Evolutionary conservation across 2,797 vertebrate genomes (phyloP).

Genomic region (Molossus alvarezi): DNA sequence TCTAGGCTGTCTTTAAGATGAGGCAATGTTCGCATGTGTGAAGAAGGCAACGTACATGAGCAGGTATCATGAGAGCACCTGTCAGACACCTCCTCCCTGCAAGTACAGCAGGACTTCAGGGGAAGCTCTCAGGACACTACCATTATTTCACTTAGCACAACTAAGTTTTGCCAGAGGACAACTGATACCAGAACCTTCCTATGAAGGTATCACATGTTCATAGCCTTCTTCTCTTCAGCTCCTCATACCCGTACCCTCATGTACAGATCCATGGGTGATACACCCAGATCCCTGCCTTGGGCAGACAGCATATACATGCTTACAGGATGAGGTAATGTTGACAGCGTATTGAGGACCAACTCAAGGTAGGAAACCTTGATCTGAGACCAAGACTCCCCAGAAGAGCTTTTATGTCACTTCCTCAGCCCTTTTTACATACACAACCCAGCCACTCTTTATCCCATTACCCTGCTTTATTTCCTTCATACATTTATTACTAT

Average conservation of each 20-base stretch:
- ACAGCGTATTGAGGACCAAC: neutral
- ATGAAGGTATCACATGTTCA: neutral
- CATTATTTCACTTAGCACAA: neutral
- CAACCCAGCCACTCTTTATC: neutral
- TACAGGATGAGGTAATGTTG: neutral
- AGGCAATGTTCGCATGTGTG: neutral
- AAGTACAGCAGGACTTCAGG: neutral
- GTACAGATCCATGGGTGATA: neutral
- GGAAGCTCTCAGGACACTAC: neutral
- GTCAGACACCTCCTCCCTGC: neutral
- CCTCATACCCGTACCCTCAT: neutral
- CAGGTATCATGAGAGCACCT: neutral
- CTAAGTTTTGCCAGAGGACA: slow-evolving; percentile 52
- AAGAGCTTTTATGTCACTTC: neutral
- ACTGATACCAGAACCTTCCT: slow-evolving; percentile 30
- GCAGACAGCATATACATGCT: neutral
- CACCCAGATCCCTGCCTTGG: neutral
- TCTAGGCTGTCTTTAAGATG: neutral
- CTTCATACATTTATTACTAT: slow-evolving; percentile 42
- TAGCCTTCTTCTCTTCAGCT: neutral
- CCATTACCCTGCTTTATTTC: slow-evolving; percentile 43
- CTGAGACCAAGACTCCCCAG: neutral
- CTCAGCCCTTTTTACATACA: neutral
- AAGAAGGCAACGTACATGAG: neutral
- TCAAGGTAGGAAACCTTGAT: neutral